These are phyloP conservation scores for Heliangelus exortis DNA, from an alignment of 2,797 vertebrate genomes.

Conservation along the genomic window DNA sequence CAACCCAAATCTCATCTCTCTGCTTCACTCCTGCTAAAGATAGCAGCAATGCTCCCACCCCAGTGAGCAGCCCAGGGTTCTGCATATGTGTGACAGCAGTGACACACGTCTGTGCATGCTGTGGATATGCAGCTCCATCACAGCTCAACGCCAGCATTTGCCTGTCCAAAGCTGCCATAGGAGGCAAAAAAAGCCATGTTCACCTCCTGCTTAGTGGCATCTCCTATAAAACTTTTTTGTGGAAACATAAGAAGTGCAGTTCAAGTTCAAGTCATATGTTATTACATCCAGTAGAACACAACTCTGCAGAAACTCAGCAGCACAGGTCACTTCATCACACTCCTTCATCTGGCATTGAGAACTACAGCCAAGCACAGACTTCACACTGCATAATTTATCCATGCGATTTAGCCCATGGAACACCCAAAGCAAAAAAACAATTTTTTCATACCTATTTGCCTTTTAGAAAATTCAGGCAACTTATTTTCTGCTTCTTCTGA, in stretches of 20 bases:
- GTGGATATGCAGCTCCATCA: not conserved
- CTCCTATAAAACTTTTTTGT: not conserved
- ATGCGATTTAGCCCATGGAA: not conserved
- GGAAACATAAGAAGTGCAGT: not conserved
- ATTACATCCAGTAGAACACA: slow-evolving; percentile 11
- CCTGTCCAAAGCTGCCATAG: not conserved
- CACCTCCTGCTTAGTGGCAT: slow-evolving; percentile 18
- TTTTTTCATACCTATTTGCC: not conserved
- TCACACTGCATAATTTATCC: slow-evolving; percentile 45
- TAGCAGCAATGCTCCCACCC: not conserved
- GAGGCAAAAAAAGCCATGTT: not conserved
- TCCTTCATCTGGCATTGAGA: not conserved
- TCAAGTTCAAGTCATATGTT: slow-evolving; percentile 49
- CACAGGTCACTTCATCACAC: slow-evolving; percentile 18
- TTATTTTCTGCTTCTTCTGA: not conserved
- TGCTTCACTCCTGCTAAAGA: not conserved
- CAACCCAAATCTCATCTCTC: not conserved
- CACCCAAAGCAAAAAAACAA: not conserved
- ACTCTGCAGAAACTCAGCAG: slow-evolving; percentile 30
- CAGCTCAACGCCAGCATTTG: not conserved
- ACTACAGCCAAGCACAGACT: not conserved
- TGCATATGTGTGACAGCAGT: not conserved
- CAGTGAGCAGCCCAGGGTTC: not conserved
- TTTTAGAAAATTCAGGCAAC: slow-evolving; percentile 1
- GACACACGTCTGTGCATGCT: fast-evolving